Conservation (phyloP, 2,797 vertebrate species). For the Helarctos malayanus region DNA sequence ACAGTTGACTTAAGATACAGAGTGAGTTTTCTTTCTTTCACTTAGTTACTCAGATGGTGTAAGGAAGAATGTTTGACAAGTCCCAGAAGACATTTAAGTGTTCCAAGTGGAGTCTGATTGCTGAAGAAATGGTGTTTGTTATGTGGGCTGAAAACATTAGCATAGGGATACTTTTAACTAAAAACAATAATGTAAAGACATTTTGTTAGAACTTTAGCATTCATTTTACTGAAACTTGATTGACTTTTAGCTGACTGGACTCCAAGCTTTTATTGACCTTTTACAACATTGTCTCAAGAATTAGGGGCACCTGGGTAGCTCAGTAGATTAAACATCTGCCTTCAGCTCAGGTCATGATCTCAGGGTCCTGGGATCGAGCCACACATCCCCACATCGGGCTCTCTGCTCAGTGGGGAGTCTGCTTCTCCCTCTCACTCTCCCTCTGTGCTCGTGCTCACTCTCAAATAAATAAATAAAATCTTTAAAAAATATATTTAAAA, state of each 20-base stretch:
- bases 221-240: conserved; percentile 61
- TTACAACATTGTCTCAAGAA: conserved; percentile 49
- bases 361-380: neutral
- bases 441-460: neutral
- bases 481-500: no score
- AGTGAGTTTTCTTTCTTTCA: conserved; percentile 69
- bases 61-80: conserved; percentile 64
- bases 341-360: neutral
- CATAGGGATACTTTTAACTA: conserved; percentile 58
- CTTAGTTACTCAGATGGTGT: conserved; percentile 44
- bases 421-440: neutral
- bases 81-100: conserved; percentile 58
- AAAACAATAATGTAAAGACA: conserved; percentile 45
- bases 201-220: conserved; percentile 64
- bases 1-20: conserved; percentile 28
- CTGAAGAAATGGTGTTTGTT: conserved; percentile 59
- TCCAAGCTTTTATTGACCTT: conserved; percentile 34
- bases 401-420: neutral
- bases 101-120: conserved; percentile 54
- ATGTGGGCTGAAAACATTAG: conserved; percentile 41
- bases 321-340: no score
- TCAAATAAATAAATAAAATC: neutral
- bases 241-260: conserved; percentile 47
- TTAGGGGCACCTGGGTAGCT: neutral
- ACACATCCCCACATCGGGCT: neutral